Percentiles rank a stretch among this genome's conserved stretches.
Evolutionary conservation across 2,888 invertebrate genomes (phyloP).

Genomic region (Cheilosia vulpina): DNA sequence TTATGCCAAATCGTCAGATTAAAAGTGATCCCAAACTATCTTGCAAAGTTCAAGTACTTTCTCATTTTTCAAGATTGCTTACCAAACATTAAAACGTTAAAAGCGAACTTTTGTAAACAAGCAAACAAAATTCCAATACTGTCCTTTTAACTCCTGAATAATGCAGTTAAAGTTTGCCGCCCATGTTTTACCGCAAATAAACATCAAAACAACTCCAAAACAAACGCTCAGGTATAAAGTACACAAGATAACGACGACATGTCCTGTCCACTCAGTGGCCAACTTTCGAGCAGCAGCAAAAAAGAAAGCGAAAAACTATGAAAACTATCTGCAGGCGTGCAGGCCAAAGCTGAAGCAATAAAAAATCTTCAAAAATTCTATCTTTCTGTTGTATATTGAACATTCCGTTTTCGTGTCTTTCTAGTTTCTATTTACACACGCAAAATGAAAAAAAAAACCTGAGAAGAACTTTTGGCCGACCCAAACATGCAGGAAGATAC

Average conservation of each 20-base stretch:
- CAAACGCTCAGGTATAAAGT: constrained; percentile 29
- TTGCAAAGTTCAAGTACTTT: neutral
- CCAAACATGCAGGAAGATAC: constrained; percentile 22
- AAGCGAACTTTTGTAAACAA: neutral
- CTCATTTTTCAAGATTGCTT: neutral
- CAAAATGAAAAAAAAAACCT: constrained; percentile 2
- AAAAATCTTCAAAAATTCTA: constrained; percentile 13
- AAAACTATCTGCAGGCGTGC: constrained; percentile 40
- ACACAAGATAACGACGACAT: constrained; percentile 54
- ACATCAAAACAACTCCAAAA: constrained; percentile 45
- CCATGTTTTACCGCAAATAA: constrained; percentile 36
- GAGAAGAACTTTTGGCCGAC: constrained; percentile 24
- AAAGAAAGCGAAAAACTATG: constrained; percentile 12
- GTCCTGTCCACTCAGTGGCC: constrained; percentile 64
- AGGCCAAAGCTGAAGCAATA: constrained; percentile 41
- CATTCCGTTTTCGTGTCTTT: constrained; percentile 6
- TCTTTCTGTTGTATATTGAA: constrained; percentile 8
- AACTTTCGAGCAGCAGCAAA: constrained; percentile 21
- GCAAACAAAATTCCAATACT: neutral
- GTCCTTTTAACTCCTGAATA: neutral
- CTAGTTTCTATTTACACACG: constrained; percentile 2
- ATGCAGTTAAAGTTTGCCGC: constrained; percentile 18
- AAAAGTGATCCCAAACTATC: too few relatives aligned
- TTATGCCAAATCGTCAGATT: too few relatives aligned
- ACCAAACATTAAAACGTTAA: neutral